Percentiles rank a stretch among this genome's conserved stretches.
Evolutionary conservation across 1,140 invertebrate species (phyloP).

Genomic region (Cotesia vestalis): DNA sequence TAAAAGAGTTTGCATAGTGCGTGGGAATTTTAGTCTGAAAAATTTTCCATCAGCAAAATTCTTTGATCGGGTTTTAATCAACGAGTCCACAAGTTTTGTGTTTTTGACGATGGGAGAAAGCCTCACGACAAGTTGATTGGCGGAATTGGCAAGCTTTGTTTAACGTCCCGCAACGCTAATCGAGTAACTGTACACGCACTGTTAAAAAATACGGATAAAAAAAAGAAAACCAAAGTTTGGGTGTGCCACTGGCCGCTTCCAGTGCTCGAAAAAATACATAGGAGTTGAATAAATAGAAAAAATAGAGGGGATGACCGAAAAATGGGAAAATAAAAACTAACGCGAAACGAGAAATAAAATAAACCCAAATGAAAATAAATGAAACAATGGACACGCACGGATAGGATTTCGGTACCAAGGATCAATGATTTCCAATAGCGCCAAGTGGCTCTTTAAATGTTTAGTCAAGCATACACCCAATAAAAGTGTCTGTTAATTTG

Average conservation of each 20-base stretch:
- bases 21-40: background rate
- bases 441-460: slow-evolving; percentile 37
- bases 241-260: background rate
- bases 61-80: slow-evolving; percentile 39
- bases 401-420: slow-evolving; percentile 26
- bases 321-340: slow-evolving; percentile 10
- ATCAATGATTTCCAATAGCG: slow-evolving; percentile 37
- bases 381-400: slow-evolving; percentile 27
- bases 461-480: slow-evolving; percentile 22
- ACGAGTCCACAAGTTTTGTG: slow-evolving; percentile 19
- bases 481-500: slow-evolving; percentile 5
- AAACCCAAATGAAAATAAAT: background rate
- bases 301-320: background rate
- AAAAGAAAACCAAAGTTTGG: background rate
- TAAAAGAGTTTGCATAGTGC: too few relatives aligned
- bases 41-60: background rate
- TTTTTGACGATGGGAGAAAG: slow-evolving; percentile 2
- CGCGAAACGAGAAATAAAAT: slow-evolving; percentile 14
- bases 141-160: slow-evolving; percentile 32
- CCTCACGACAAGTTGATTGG: slow-evolving; percentile 29
- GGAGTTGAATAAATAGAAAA: slow-evolving; percentile 16
- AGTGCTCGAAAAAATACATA: slow-evolving; percentile 12
- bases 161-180: slow-evolving; percentile 31
- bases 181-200: slow-evolving; percentile 11
- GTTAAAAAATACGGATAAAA: slow-evolving; percentile 15